Base-by-base conservation (phyloP, 2,113 vertebrate species). In the Andinoacara biseriatus region DNA sequence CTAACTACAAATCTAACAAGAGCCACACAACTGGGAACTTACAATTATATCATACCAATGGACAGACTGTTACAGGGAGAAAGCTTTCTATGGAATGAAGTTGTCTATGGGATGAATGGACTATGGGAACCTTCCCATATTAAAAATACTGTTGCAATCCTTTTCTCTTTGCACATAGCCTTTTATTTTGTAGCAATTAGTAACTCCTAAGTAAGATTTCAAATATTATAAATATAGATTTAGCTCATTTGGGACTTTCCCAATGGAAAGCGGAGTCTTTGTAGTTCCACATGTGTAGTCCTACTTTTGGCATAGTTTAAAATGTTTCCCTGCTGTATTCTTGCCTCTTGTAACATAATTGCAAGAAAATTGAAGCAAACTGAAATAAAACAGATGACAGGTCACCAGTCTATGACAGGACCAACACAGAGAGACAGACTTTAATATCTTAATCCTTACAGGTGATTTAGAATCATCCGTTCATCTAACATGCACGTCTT, bases 1-100 rank as follows among this genome's bases (percentile, higher is more conserved):
- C 86, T 76, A 89, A 91, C 59, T 90, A 86, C 88, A 93, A 94
- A 93, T 93, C 78, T 85, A 83, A 80, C 87, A 79, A 87, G 78
- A 92, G 86, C 86, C 85, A 76, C 81, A 80, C 76, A 65, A 82
- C 67, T 63, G 31, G 10, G 58, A 93, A 83, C 87, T 3, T 94
- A 29, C 86, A 94, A 94, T 95, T 94, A 91, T 91, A 58, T 76
- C 74, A 56, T 81, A 83, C 76, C 86, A 63, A 31, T 69, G 78
- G 67, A 89, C 63, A 82, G 85, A 85, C 78, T 69, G 49, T 46
- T 76, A 81, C 54, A 65, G 57, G 29, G 81, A 58, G 78, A 75
- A 65, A 76, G 59, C 81, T 84, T 69, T 77, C 46, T 11, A 54
- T 81, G 87, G 85, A 80, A 72, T 43, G 33, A 83, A 63, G 62